Conservation (phyloP, 2,113 vertebrate species). For the Ardeotis arabs region DNA sequence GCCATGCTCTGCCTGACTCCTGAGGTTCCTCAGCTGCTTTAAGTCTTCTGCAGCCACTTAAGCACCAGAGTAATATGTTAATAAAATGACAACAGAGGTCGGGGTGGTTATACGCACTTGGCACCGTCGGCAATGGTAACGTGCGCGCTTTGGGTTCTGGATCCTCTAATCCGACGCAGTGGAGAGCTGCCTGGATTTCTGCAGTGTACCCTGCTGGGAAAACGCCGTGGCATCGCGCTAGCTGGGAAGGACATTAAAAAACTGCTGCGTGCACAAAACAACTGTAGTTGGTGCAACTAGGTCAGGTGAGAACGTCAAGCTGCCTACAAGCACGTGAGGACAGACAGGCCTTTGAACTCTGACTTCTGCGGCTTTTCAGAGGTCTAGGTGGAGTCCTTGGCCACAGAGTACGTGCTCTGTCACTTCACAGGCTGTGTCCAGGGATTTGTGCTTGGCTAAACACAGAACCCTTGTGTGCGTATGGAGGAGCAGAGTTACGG, state of each 20-base stretch:
- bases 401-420: neutral
- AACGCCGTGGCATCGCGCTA: neutral
- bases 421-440: neutral
- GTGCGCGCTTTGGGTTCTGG: neutral
- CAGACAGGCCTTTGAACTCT: neutral
- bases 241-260: neutral
- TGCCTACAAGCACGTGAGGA: neutral
- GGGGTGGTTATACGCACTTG: neutral
- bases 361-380: neutral
- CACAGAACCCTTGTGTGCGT: neutral
- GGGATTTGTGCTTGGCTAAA: neutral
- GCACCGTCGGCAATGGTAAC: neutral
- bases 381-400: neutral
- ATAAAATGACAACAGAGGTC: neutral
- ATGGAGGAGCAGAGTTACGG: neutral
- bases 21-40: neutral
- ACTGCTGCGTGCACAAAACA: neutral
- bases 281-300: neutral
- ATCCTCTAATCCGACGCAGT: neutral
- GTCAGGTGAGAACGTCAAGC: neutral
- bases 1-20: neutral
- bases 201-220: neutral
- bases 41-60: neutral
- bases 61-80: neutral
- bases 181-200: neutral